A percentile compares a stretch with the other conserved stretches of the same genome.
These are phyloP conservation scores for Phoxinus phoxinus DNA, from an alignment of 2,113 vertebrate species.

Conservation along the genomic window DNA sequence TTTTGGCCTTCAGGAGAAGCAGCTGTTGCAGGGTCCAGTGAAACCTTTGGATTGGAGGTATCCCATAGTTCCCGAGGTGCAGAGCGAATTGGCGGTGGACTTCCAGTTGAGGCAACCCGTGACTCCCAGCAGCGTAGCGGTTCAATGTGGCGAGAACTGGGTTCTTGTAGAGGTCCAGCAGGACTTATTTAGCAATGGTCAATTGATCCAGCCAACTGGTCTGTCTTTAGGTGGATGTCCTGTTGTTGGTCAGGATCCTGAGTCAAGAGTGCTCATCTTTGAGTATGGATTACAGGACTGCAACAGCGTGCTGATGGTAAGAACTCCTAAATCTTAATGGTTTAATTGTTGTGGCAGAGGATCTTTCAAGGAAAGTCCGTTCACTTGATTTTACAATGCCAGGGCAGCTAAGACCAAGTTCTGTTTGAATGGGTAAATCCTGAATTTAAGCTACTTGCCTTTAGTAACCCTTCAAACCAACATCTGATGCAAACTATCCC, in stretches of 20 bases:
- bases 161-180: slow-evolving; percentile 64
- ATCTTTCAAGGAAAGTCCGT: no score
- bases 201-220: slow-evolving; percentile 49
- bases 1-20: slow-evolving; percentile 30
- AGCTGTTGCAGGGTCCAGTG: slow-evolving; percentile 9
- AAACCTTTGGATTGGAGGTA: slow-evolving; percentile 56
- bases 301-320: slow-evolving; percentile 65
- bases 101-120: slow-evolving; percentile 51
- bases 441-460: no score
- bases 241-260: slow-evolving; percentile 39
- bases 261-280: slow-evolving; percentile 60
- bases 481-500: no score
- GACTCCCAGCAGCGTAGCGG: slow-evolving; percentile 35
- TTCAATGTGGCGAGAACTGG: slow-evolving; percentile 49
- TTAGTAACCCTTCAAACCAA: no score
- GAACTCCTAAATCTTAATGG: not conserved
- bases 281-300: slow-evolving; percentile 65
- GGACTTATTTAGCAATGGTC: slow-evolving; percentile 66
- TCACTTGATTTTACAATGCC: no score
- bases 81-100: not conserved
- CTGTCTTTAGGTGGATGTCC: slow-evolving; percentile 66
- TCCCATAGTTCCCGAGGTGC: slow-evolving; percentile 42
- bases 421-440: no score
- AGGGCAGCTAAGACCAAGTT: no score
- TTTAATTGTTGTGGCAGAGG: no score